Evolutionary conservation across 2,797 vertebrate genomes (phyloP).

Genomic region (Hippopotamyrus pictus): DNA sequence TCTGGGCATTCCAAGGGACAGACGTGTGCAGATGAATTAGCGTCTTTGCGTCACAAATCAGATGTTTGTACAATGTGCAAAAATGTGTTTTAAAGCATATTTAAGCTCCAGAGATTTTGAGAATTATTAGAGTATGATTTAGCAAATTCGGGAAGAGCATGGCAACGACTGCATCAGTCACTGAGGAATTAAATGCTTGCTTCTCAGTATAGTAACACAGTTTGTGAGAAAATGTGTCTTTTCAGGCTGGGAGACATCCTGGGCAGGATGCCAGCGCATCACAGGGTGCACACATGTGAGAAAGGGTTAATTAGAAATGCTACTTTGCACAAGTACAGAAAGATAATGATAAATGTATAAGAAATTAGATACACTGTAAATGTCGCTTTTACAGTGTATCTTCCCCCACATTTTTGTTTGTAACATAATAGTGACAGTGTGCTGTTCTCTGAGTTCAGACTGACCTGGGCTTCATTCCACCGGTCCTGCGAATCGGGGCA

Average conservation of each 20-base stretch:
- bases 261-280: background rate
- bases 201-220: background rate
- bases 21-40: background rate
- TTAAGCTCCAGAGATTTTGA: background rate
- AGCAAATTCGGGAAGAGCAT: background rate
- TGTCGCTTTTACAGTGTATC: background rate
- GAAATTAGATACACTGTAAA: background rate
- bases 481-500: constrained; percentile 44
- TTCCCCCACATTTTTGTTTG: background rate
- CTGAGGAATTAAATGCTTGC: background rate
- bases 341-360: background rate
- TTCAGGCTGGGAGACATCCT: background rate
- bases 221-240: background rate
- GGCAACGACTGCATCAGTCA: background rate
- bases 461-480: constrained; percentile 33
- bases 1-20: background rate
- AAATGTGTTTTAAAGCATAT: background rate
- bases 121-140: background rate
- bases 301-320: background rate
- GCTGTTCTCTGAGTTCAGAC: constrained; percentile 23
- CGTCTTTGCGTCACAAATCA: background rate
- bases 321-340: background rate
- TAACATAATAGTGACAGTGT: background rate
- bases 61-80: background rate
- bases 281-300: background rate